Evolutionary conservation across 2,113 vertebrate species (phyloP).

Genomic region (Shinisaurus crocodilurus): DNA sequence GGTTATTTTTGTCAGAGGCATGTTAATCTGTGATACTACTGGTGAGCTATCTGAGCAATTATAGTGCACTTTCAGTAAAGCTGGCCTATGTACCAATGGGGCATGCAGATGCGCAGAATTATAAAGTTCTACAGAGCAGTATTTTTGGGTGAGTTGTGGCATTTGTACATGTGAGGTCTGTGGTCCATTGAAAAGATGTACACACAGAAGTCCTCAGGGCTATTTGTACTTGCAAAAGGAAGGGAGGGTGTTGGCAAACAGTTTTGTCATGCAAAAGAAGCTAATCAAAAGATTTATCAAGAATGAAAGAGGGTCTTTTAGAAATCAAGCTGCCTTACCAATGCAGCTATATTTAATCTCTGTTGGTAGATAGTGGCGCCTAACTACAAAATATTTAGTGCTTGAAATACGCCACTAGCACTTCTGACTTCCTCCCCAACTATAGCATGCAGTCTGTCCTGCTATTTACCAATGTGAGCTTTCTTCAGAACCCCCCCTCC

Average conservation of each 20-base stretch:
- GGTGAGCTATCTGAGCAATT: not conserved
- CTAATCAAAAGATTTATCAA: not conserved
- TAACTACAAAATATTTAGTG: not conserved
- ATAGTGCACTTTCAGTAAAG: not conserved
- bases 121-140: no score
- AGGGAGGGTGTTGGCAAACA: not conserved
- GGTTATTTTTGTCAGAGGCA: no score
- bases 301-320: not conserved
- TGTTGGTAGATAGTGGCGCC: not conserved
- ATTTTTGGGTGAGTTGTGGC: not conserved
- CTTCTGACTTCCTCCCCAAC: not conserved
- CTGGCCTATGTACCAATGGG: not conserved
- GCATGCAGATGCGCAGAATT: not conserved
- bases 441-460: not conserved
- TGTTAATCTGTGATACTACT: not conserved
- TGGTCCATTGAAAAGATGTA: not conserved
- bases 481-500: no score
- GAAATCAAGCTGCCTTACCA: not conserved
- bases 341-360: not conserved
- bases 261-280: not conserved
- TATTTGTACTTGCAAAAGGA: not conserved
- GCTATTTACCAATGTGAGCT: not conserved
- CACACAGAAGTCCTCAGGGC: not conserved
- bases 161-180: not conserved
- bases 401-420: not conserved